Evolutionary conservation across 2,113 vertebrate genomes (phyloP).

Genomic region (Tetraodon nigroviridis): DNA sequence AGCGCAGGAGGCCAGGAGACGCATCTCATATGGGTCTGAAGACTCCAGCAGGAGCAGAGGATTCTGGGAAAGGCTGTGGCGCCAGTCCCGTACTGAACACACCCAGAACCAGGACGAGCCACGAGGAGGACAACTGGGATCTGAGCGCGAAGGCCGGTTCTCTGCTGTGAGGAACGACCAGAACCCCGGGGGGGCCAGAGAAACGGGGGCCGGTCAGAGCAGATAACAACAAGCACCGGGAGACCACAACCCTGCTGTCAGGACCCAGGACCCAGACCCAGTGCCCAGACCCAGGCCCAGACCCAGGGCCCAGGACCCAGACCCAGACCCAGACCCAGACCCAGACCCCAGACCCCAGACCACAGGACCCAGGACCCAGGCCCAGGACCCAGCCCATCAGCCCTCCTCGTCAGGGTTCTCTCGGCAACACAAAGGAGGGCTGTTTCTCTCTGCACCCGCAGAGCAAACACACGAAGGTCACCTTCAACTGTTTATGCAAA

Average conservation of each 20-base stretch:
- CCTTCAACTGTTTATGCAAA: slow-evolving; percentile 9
- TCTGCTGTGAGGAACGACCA: slow-evolving; percentile 27
- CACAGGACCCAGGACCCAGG: too few species aligned
- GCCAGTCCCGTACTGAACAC: neutral
- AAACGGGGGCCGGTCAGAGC: neutral
- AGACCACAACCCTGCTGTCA: neutral
- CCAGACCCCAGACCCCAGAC: too few species aligned
- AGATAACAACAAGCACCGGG: neutral
- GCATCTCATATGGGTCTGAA: neutral
- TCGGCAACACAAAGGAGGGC: neutral
- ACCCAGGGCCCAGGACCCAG: too few species aligned
- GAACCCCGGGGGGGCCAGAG: slow-evolving; percentile 13
- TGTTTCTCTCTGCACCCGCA: neutral
- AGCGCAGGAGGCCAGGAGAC: neutral
- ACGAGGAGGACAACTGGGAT: neutral
- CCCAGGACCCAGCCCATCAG: too few species aligned
- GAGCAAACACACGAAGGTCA: neutral
- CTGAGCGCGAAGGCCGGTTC: neutral
- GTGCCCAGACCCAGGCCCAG: too few species aligned
- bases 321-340: too few species aligned
- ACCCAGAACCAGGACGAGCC: neutral
- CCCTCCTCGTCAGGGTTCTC: neutral
- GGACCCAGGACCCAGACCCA: too few species aligned
- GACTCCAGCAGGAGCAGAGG: neutral
- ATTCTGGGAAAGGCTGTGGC: slow-evolving; percentile 1